Evolutionary conservation across 2,113 vertebrate species (phyloP).

Genomic region (Psammodynastes pulverulentus): DNA sequence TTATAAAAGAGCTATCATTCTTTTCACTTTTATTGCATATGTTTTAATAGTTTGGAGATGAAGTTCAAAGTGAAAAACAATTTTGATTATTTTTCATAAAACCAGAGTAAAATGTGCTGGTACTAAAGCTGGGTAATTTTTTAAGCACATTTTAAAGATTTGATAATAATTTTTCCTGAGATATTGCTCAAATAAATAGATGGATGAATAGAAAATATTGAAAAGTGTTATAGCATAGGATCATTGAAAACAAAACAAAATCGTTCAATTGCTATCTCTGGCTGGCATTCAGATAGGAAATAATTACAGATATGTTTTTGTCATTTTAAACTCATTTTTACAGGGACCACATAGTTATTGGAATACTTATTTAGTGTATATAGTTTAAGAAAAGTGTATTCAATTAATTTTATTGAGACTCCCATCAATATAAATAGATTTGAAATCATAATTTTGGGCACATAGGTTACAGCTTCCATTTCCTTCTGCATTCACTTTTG

Average conservation of each 20-base stretch:
- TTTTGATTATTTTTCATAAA: neutral
- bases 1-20: neutral
- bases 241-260: neutral
- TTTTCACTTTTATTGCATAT: neutral
- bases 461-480: neutral
- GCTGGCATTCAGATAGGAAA: neutral
- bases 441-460: constrained; percentile 1
- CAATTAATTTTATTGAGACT: neutral
- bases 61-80: neutral
- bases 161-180: neutral
- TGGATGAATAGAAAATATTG: neutral
- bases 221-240: neutral
- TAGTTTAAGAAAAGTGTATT: neutral
- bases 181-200: neutral
- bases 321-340: neutral
- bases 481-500: constrained; percentile 2
- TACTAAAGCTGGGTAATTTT: neutral
- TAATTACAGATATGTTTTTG: no score
- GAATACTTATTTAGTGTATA: neutral
- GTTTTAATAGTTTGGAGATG: neutral
- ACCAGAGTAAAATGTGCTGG: neutral
- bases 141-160: neutral
- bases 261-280: neutral
- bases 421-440: neutral
- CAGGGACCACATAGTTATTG: neutral